phyloP scores from a whole-genome alignment of 2,888 invertebrate genomes.

The Cryptocephalus moraei region DNA sequence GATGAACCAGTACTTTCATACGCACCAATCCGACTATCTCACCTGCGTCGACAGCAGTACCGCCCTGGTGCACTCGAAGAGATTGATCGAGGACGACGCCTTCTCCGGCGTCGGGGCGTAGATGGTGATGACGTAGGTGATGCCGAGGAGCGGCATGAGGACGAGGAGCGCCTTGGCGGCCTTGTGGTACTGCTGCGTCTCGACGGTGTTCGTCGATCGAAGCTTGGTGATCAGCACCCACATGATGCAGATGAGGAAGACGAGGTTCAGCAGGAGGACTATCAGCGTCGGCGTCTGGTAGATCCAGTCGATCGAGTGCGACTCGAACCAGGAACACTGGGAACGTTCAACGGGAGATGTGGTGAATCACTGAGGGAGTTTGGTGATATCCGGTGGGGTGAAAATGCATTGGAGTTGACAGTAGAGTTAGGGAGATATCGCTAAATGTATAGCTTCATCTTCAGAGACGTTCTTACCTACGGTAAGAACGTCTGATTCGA shows the following conservation, averaged over 20 bases:
- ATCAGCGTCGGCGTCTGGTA: constrained; percentile 75
- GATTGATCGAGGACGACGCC: constrained; percentile 57
- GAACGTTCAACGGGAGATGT: too few relatives aligned
- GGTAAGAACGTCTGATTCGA: too few relatives aligned
- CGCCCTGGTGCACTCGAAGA: constrained; percentile 72
- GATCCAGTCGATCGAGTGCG: constrained; percentile 76
- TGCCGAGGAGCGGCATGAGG: constrained; percentile 84
- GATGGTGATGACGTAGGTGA: constrained; percentile 80
- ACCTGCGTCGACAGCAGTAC: constrained; percentile 86
- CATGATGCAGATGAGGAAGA: constrained; percentile 78
- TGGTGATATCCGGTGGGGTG: too few relatives aligned
- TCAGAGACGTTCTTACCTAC: too few relatives aligned
- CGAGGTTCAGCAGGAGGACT: constrained; percentile 71
- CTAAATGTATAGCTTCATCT: too few relatives aligned
- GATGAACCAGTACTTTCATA: too few relatives aligned
- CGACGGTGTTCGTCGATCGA: constrained; percentile 79
- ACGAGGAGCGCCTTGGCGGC: constrained; percentile 86
- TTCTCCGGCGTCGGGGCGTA: constrained; percentile 74
- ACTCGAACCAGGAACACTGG: constrained; percentile 66
- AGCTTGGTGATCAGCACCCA: constrained; percentile 91
- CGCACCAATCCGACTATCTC: too few relatives aligned
- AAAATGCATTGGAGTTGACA: too few relatives aligned
- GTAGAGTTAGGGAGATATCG: too few relatives aligned
- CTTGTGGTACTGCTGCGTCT: constrained; percentile 84
- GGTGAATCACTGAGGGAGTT: too few relatives aligned